phyloP scores from a whole-genome alignment of 2,888 invertebrate species.

The Neoaliturus tenellus region DNA sequence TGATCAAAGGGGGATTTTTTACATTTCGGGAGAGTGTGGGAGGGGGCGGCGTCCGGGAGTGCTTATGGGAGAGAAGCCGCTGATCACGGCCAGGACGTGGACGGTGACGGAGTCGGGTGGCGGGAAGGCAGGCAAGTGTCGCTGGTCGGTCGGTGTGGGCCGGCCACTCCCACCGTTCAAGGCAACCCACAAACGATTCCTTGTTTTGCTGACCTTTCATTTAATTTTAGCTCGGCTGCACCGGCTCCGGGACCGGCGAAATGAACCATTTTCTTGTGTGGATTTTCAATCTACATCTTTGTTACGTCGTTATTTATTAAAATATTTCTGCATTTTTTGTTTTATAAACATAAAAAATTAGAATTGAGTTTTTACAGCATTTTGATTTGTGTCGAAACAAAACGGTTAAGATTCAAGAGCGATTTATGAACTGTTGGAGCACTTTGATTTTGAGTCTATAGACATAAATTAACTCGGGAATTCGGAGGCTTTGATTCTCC shows the following conservation, averaged over 20 bases:
- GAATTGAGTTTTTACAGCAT: too few relatives aligned
- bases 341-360: too few relatives aligned
- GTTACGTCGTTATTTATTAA: not conserved
- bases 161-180: conserved; percentile 24
- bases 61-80: not conserved
- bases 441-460: too few relatives aligned
- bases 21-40: too few relatives aligned
- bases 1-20: too few relatives aligned
- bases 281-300: too few relatives aligned
- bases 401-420: too few relatives aligned
- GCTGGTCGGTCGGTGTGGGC: not conserved
- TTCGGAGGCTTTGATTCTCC: too few relatives aligned
- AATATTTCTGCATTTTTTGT: not conserved
- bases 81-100: not conserved
- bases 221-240: conserved; percentile 34
- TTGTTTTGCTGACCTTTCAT: conserved; percentile 45
- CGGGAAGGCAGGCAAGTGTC: conserved; percentile 6
- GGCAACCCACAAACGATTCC: conserved; percentile 41
- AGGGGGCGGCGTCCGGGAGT: too few relatives aligned
- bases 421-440: too few relatives aligned
- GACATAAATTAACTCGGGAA: too few relatives aligned
- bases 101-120: not conserved
- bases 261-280: not conserved
- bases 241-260: not conserved
- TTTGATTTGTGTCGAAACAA: too few relatives aligned